These are phyloP conservation scores for Nowickia ferox DNA, from an alignment of 2,888 invertebrate species.

Conservation along the genomic window DNA sequence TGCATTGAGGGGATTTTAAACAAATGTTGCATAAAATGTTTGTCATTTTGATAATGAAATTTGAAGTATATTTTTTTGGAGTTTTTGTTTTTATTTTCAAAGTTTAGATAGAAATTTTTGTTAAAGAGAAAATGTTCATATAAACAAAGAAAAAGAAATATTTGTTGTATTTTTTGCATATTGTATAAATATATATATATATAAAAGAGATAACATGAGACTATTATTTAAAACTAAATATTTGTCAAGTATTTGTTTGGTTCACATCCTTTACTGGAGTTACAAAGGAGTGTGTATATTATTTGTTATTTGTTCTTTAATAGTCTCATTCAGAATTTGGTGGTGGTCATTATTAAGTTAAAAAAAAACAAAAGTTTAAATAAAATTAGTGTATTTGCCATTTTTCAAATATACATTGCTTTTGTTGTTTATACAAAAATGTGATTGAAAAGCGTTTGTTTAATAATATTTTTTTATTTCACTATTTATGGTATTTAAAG, in stretches of 20 bases:
- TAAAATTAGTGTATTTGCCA: conserved; percentile 23
- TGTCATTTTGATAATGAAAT: conserved; percentile 61
- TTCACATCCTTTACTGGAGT: neutral
- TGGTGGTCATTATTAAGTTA: conserved; percentile 18
- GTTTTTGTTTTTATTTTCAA: conserved; percentile 4
- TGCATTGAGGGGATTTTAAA: conserved; percentile 57
- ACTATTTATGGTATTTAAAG: conserved; percentile 33
- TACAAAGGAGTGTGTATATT: conserved; percentile 35
- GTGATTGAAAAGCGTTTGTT: conserved; percentile 47
- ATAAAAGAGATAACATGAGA: conserved; percentile 61
- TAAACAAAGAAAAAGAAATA: conserved; percentile 81
- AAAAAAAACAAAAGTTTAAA: conserved; percentile 12
- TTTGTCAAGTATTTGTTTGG: conserved; percentile 33
- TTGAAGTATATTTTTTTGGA: conserved; percentile 27
- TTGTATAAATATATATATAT: conserved; percentile 50
- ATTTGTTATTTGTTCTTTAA: conserved; percentile 75
- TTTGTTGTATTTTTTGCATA: conserved; percentile 75
- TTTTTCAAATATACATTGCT: conserved; percentile 57
- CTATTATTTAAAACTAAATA: conserved; percentile 56
- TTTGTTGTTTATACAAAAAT: conserved; percentile 36
- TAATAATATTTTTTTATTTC: conserved; percentile 20
- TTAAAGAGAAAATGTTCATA: conserved; percentile 74
- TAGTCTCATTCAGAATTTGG: conserved; percentile 83
- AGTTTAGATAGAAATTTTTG: neutral
- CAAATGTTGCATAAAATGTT: conserved; percentile 61